phyloP scores from a whole-genome alignment of 1,140 invertebrate species.

The Hydropsyche tenuis region DNA sequence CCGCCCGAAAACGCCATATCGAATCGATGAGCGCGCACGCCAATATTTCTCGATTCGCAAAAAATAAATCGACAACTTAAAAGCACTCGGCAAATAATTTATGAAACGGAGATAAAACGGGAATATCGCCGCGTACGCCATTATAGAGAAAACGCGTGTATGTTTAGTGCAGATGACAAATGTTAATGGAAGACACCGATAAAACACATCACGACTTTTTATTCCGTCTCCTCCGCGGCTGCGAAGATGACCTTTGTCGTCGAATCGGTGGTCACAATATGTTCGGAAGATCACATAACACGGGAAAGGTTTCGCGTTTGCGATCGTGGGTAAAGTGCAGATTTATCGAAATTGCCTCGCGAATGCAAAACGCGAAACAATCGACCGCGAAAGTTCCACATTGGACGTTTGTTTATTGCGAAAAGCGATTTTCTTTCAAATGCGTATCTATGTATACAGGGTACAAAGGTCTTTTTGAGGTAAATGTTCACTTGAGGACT shows the following conservation, averaged over 20 bases:
- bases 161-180: conserved; percentile 18
- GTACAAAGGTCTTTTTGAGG: no score
- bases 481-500: no score
- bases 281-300: background rate
- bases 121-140: background rate
- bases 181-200: conserved; percentile 18
- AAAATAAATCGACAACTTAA: background rate
- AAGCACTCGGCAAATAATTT: conserved; percentile 1
- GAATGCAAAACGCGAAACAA: no score
- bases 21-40: no score
- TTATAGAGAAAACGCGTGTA: background rate
- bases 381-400: no score
- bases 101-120: background rate
- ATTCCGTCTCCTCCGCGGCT: background rate
- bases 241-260: conserved; percentile 3
- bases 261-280: background rate
- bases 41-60: no score
- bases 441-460: no score
- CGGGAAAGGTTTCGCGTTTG: background rate
- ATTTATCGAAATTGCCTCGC: no score
- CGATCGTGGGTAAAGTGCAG: no score
- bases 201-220: background rate
- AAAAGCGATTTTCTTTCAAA: no score
- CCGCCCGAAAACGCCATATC: no score
- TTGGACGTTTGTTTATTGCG: no score